Evolutionary conservation across 2,888 invertebrate species (phyloP).

Genomic region (Nematopogon swammerdamellus): DNA sequence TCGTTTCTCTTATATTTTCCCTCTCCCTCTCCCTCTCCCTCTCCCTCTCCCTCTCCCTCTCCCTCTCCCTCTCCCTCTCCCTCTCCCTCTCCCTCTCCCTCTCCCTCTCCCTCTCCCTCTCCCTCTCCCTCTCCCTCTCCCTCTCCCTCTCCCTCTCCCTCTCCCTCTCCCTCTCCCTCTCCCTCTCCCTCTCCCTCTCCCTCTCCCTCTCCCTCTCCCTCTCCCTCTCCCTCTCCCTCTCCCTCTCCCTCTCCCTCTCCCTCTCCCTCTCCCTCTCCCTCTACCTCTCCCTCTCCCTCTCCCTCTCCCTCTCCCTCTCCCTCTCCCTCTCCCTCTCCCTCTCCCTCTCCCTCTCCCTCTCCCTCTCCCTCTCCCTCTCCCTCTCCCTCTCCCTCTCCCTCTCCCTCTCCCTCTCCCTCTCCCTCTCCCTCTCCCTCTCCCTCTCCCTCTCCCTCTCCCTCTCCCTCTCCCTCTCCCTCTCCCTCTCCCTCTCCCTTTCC

Average conservation of each 20-base stretch:
- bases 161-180: not conserved
- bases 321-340: not conserved
- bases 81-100: constrained; percentile 10
- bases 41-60: constrained; percentile 7
- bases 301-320: not conserved
- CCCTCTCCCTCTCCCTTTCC: not conserved
- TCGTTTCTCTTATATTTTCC: no score
- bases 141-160: not conserved
- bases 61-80: constrained; percentile 5
- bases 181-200: not conserved
- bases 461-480: not conserved
- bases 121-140: constrained; percentile 4
- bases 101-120: constrained; percentile 11
- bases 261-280: not conserved
- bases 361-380: not conserved
- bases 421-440: not conserved
- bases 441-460: not conserved
- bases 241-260: not conserved
- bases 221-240: not conserved
- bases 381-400: not conserved
- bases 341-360: not conserved
- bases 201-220: not conserved
- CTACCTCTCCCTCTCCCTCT: no score
- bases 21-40: constrained; percentile 12
- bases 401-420: not conserved